Base-by-base conservation (phyloP, 2,797 vertebrate species). In the Etheostoma perlongum region DNA sequence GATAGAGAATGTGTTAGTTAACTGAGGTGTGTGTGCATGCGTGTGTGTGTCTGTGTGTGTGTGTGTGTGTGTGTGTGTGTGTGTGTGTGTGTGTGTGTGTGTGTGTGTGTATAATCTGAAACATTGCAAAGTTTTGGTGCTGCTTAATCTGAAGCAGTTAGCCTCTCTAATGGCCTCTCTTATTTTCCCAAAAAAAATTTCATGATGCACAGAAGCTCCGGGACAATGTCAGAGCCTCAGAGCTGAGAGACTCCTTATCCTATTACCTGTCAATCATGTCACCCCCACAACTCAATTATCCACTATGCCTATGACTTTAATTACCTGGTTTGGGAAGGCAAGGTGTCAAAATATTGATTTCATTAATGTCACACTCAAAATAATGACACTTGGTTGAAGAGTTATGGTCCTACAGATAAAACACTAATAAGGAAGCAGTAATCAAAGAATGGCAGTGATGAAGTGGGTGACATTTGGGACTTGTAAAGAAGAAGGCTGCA, bases 341-440 rank as follows among this genome's bases (percentile, higher is more conserved):
- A 79, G 54, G 86, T 93, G 92, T 93, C 92, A 94, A 90, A 92
- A 90, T 87, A 93, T 92, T 90, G 92, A 94, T 91, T 92, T 79
- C 71, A 83, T 92, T 93, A 89, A 91, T 91, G 90, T 83, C 76
- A 12, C 87, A 88, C 87, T 91, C 88, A 88, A 85, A 91, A 91
- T 89, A 89, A 92, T 92, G 89, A 86, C 87, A 83, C 82, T 68
- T 18, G 8, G 55, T 83, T 81, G 82, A 89, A 79, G 86, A 89
- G 78, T 87, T 88, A 89, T 85, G 80, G 78, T 82, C 76, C 72
- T 76, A 42, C 4, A 8, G 84, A 89, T 91, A 86, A 89, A 87
- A 75, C 82, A 83, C 79, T 88, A 89, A 89, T 81, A 87, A 85
- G 86, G 72, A 80, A 86, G 91, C 79, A 78, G 83, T 89, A 87